Conservation (phyloP, 1,140 invertebrate species). For the Drosophila pandora region DNA sequence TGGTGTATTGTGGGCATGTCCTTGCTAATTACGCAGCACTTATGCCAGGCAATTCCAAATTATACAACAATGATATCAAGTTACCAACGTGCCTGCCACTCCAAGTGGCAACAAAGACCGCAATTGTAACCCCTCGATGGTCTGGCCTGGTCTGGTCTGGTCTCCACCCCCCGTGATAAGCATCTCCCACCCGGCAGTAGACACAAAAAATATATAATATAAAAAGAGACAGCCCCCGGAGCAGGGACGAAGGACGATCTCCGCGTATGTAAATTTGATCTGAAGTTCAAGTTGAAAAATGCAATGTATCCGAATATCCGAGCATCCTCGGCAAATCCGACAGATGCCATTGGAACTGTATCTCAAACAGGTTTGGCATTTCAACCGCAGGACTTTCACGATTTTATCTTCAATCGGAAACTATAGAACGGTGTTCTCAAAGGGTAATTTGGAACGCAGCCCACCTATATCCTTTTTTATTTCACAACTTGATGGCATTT, state of each 20-base stretch:
- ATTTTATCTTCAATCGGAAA: not conserved
- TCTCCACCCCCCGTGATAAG: slow-evolving; percentile 40
- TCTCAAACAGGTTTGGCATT: not conserved
- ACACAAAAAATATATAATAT: slow-evolving; percentile 5
- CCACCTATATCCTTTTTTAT: not conserved
- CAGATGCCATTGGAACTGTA: slow-evolving; percentile 26
- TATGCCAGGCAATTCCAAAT: slow-evolving; percentile 80
- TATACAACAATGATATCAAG: slow-evolving; percentile 82
- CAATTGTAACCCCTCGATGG: slow-evolving; percentile 59
- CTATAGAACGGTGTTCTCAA: not conserved
- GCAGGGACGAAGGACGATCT: slow-evolving; percentile 11
- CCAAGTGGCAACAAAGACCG: slow-evolving; percentile 52
- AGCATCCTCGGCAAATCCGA: slow-evolving; percentile 17
- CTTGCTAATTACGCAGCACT: slow-evolving; percentile 82
- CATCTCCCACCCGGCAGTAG: slow-evolving; percentile 30
- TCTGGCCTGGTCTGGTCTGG: too few relatives aligned
- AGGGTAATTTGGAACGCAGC: not conserved
- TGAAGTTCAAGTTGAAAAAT: slow-evolving; percentile 50
- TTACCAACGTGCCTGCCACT: slow-evolving; percentile 53
- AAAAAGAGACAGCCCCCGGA: slow-evolving; percentile 2
- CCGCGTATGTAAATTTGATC: slow-evolving; percentile 65
- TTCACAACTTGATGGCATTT: slow-evolving; percentile 4
- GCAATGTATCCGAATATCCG: slow-evolving; percentile 28
- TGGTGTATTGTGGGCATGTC: slow-evolving; percentile 68
- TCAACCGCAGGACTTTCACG: not conserved